Conservation (phyloP, 2,113 vertebrate species). For the Poeciliopsis occidentalis region DNA sequence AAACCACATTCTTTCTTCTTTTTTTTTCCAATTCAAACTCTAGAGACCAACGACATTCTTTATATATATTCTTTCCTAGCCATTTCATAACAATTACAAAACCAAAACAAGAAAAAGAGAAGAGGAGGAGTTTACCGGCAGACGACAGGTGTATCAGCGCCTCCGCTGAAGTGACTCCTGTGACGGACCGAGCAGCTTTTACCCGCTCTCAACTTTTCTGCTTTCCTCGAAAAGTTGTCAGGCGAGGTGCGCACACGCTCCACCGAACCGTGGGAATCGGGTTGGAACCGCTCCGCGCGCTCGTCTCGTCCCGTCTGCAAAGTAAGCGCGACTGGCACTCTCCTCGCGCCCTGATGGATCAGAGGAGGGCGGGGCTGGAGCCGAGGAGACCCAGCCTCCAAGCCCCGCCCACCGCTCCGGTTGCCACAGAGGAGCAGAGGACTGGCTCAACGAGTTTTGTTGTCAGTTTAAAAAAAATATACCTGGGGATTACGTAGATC, state of each 20-base stretch:
- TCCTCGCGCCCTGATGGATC: neutral
- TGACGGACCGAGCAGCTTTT: no score
- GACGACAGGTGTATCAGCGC: slow-evolving; percentile 23
- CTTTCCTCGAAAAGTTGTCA: neutral
- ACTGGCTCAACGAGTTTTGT: neutral
- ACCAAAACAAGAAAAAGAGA: neutral
- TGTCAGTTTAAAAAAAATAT: neutral
- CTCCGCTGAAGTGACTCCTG: no score
- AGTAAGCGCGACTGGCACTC: slow-evolving; percentile 2
- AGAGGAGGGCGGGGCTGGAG: slow-evolving; percentile 17
- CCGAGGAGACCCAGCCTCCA: neutral
- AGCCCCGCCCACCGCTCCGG: slow-evolving; percentile 24
- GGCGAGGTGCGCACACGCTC: neutral
- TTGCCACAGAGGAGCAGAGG: neutral
- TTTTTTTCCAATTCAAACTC: no score
- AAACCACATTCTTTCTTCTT: no score
- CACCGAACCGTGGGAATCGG: neutral
- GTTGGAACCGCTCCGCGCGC: neutral
- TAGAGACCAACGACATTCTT: no score
- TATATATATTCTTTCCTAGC: no score
- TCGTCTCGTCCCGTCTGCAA: slow-evolving; percentile 7
- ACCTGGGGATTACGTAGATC: neutral
- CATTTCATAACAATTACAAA: neutral
- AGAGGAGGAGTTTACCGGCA: slow-evolving; percentile 29
- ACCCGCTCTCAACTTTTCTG: neutral